Evolutionary conservation across 92 coral and sea anemone species (phyloP).

Genomic region (Plumapathes pennacea): DNA sequence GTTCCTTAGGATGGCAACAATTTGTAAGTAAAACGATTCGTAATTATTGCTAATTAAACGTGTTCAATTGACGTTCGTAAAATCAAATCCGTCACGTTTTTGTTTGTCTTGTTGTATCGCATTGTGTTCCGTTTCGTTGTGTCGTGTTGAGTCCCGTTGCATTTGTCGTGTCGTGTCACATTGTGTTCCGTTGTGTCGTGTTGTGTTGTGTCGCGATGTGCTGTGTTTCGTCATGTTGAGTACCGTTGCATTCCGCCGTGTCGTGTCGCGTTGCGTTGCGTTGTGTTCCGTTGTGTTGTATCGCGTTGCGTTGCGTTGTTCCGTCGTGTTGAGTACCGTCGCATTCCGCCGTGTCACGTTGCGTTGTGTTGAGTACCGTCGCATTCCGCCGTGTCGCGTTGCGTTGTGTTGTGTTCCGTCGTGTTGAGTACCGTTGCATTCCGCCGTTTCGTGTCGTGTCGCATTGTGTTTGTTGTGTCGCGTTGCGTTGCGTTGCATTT

Average conservation of each 20-base stretch:
- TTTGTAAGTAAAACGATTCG: slow-evolving; percentile 51
- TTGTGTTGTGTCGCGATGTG: background rate
- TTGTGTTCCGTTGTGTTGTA: background rate
- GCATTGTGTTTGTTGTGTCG: background rate
- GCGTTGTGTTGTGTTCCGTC: background rate
- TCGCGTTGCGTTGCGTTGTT: too few species aligned
- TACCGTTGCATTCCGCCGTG: too few species aligned
- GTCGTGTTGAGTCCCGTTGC: background rate
- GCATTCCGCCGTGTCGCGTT: background rate
- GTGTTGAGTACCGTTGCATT: background rate
- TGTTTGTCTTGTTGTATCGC: background rate
- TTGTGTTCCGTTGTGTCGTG: background rate
- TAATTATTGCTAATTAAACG: background rate
- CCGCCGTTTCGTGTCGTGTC: too few species aligned
- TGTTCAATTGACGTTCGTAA: background rate
- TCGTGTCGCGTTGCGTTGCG: too few species aligned
- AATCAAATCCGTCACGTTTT: background rate
- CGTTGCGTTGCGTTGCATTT: background rate
- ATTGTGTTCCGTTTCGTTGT: background rate
- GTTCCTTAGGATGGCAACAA: slow-evolving; percentile 67
- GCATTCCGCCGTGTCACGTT: background rate
- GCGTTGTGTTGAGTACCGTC: background rate
- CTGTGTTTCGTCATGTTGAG: background rate
- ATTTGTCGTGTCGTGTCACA: background rate
- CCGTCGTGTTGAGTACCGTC: too few species aligned